Evolutionary conservation across 2,113 vertebrate species (phyloP), one percentile per base, ranked within the genome.

Genomic region (Vimba vimba): DNA sequence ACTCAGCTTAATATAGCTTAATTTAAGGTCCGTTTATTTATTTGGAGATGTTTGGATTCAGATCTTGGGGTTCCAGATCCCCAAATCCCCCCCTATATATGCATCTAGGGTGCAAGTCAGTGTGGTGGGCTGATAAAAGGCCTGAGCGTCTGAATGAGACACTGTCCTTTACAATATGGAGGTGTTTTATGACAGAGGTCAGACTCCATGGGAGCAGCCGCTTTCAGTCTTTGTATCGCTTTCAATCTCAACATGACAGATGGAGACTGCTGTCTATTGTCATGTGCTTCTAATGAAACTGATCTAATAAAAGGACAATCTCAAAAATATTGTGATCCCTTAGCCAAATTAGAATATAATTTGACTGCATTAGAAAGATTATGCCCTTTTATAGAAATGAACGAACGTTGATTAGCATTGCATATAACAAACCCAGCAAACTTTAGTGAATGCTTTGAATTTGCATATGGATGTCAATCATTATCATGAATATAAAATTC

Each of bases 161-260:
- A 50, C 17, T 66, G 39, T 84, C 66, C 84, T 71, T 79, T n/a
- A 25, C 66, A 25, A 85, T 57, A 60, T 79, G 84, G 71, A 45
- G 52, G 50, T 86, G 43, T 45, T 71, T 86, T 47, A 86, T 80
- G 84, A 86, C 76, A 86, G 84, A 80, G 76, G 84, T 86, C 84
- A 80, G 33, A 55, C 77, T 86, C 50, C 12, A 19, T 30, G 64
- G 64, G 50, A 85, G 75, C 77, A 60, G 36, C 7, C 77, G 12
- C 47, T 59, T 19, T 69, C 50, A 66, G 27, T 43, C 60, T 59
- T 57, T 73, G 50, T 59, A 50, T 57, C 76, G 39, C 47, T 69
- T 55, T 68, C 76, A 33, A 8, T 55, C 36, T 36, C 47, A 55
- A 39, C 23, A 47, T 47, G 47, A 79, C 64, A 79, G 76, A 85